These are phyloP conservation scores for Ophthalmolycus amberensis DNA, from an alignment of 2,113 vertebrate species.

Conservation along the genomic window DNA sequence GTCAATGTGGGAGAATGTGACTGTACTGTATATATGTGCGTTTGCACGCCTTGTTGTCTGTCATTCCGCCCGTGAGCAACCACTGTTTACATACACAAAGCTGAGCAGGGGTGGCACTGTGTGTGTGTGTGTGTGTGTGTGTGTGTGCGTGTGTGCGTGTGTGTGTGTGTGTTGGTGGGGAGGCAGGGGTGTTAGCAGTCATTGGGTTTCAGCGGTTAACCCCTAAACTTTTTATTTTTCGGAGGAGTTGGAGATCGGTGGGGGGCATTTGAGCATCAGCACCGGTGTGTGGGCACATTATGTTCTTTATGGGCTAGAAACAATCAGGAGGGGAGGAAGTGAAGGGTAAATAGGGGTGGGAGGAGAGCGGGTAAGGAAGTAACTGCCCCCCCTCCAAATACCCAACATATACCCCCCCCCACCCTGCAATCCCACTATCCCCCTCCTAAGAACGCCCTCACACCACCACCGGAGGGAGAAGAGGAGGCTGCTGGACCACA, in stretches of 20 bases:
- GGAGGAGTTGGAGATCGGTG: slow-evolving; percentile 19
- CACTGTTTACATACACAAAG: slow-evolving; percentile 74
- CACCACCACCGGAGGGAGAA: slow-evolving; percentile 69
- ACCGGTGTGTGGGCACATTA: slow-evolving; percentile 65
- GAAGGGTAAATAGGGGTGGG: slow-evolving; percentile 55
- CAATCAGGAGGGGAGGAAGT: slow-evolving; percentile 70
- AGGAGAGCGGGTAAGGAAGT: slow-evolving; percentile 76
- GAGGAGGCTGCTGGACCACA: slow-evolving; percentile 76
- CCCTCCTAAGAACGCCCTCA: slow-evolving; percentile 64
- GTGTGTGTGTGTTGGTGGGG: slow-evolving; percentile 46
- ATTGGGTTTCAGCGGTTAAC: slow-evolving; percentile 72
- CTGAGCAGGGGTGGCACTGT: slow-evolving; percentile 55
- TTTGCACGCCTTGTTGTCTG: slow-evolving; percentile 69
- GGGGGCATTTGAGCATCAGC: slow-evolving; percentile 35
- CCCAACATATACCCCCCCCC: slow-evolving; percentile 38
- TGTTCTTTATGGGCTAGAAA: slow-evolving; percentile 71
- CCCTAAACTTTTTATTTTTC: slow-evolving; percentile 66
- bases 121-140: slow-evolving; percentile 39
- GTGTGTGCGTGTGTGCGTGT: slow-evolving; percentile 39
- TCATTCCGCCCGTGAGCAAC: slow-evolving; percentile 71
- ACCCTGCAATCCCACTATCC: not conserved
- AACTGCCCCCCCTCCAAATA: slow-evolving; percentile 58
- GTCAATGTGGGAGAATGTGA: slow-evolving; percentile 52
- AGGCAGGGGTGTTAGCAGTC: slow-evolving; percentile 64
- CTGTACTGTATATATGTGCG: slow-evolving; percentile 58